A percentile compares a stretch with the other conserved stretches of the same genome.
phyloP scores from a whole-genome alignment of 2,113 vertebrate genomes.

The Aix galericulata region DNA sequence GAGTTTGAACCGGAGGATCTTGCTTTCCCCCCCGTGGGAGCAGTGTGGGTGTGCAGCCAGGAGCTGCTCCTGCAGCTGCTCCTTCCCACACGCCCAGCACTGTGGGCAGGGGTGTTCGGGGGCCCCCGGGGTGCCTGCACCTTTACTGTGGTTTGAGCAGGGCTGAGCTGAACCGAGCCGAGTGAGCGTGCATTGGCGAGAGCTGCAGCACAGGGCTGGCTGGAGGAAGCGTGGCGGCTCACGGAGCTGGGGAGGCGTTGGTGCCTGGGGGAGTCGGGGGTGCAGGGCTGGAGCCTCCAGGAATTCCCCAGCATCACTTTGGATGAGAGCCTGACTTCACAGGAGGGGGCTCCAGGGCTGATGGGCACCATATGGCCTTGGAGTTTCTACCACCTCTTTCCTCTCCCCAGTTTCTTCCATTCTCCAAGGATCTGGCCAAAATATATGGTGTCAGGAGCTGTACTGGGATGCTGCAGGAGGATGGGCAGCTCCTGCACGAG shows the following conservation, averaged over 20 bases:
- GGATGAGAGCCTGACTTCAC: neutral
- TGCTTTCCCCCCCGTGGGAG: neutral
- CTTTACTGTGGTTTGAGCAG: neutral
- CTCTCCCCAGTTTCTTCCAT: neutral
- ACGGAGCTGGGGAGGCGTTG: fast-evolving
- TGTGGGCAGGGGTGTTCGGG: fast-evolving
- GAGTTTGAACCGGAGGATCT: neutral
- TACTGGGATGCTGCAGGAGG: neutral
- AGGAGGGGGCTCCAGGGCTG: neutral
- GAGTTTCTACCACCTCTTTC: neutral
- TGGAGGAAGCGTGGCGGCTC: fast-evolving
- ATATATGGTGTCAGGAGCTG: neutral
- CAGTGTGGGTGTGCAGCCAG: neutral
- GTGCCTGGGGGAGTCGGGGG: fast-evolving
- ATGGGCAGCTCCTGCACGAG: neutral
- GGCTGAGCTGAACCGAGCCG: neutral
- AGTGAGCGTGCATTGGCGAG: fast-evolving
- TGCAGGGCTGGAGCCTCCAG: neutral
- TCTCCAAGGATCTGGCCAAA: neutral
- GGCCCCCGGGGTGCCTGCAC: neutral
- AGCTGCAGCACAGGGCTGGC: neutral
- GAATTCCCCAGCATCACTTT: fast-evolving
- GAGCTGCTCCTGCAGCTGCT: neutral
- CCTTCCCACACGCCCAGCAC: neutral
- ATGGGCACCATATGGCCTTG: neutral